Evolutionary conservation across 2,797 vertebrate species (phyloP).

Genomic region (Salmo trutta): DNA sequence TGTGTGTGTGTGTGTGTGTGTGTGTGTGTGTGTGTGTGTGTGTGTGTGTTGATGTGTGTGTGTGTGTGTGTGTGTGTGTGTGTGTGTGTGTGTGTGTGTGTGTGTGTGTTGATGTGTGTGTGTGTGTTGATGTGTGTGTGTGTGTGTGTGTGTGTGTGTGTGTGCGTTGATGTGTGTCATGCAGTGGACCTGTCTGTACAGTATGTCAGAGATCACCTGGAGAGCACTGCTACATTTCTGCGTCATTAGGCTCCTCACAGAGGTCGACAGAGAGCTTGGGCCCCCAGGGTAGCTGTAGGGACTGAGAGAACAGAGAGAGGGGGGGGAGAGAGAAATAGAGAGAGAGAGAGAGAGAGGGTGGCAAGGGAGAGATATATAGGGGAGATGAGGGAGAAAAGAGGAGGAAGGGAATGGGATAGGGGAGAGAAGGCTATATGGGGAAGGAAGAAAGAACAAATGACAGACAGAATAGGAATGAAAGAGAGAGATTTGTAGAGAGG

Average conservation of each 20-base stretch:
- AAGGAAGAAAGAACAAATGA: constrained; percentile 10
- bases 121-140: neutral
- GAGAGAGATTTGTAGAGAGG: constrained; percentile 28
- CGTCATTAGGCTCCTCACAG: neutral
- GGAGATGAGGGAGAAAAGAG: neutral
- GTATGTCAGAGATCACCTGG: neutral
- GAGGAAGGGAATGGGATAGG: neutral
- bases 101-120: neutral
- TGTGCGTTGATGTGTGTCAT: neutral
- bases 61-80: neutral
- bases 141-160: too few relatives aligned
- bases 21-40: neutral
- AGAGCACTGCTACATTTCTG: neutral
- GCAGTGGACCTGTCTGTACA: neutral
- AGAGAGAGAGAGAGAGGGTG: neutral
- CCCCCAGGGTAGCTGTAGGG: neutral
- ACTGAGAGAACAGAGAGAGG: neutral
- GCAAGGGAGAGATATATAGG: neutral
- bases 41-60: neutral
- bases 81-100: constrained; percentile 2
- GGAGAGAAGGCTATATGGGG: neutral
- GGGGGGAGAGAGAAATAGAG: neutral
- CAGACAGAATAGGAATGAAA: neutral
- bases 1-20: neutral
- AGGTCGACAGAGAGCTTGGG: neutral